Percentiles rank a stretch among this genome's conserved stretches.
These are phyloP conservation scores for Esperia sulphurella DNA, from an alignment of 2,888 invertebrate species.

Conservation along the genomic window DNA sequence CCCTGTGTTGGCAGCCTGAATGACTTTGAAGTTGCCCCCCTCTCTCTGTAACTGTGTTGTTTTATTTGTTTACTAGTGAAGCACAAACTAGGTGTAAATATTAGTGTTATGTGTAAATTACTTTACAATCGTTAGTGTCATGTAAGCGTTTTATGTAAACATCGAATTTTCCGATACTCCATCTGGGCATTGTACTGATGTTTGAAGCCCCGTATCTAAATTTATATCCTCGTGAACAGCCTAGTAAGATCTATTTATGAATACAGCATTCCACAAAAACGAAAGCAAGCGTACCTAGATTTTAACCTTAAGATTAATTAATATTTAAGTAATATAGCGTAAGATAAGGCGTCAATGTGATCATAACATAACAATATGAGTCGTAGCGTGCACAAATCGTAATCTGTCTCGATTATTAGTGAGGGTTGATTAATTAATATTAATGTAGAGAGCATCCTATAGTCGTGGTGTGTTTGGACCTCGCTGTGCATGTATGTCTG, in stretches of 20 bases:
- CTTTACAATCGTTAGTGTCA: constrained; percentile 54
- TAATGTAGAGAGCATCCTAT: constrained; percentile 63
- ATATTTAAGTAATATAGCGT: constrained; percentile 50
- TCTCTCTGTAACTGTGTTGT: constrained; percentile 18
- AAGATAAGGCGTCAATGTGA: constrained; percentile 74
- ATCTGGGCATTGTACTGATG: constrained; percentile 70
- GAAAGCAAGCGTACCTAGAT: constrained; percentile 65
- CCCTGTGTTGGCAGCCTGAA: background rate
- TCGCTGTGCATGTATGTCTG: constrained; percentile 68
- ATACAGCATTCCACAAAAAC: constrained; percentile 72
- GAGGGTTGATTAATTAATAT: constrained; percentile 52
- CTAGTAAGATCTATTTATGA: constrained; percentile 64
- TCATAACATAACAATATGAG: constrained; percentile 66
- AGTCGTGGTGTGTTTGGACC: constrained; percentile 63
- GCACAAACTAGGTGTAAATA: constrained; percentile 77
- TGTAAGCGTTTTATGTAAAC: constrained; percentile 53
- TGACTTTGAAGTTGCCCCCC: background rate
- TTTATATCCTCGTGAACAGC: constrained; percentile 44
- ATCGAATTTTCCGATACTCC: constrained; percentile 65
- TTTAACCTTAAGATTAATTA: constrained; percentile 48
- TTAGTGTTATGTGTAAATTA: constrained; percentile 74
- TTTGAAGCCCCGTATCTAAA: constrained; percentile 52
- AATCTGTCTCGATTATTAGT: constrained; percentile 55
- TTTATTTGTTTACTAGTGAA: constrained; percentile 59
- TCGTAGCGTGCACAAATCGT: constrained; percentile 74